Percentiles rank a stretch among this genome's conserved stretches.
Evolutionary conservation across 1,140 invertebrate species (phyloP).

Genomic region (Thaumatotibia leucotreta): DNA sequence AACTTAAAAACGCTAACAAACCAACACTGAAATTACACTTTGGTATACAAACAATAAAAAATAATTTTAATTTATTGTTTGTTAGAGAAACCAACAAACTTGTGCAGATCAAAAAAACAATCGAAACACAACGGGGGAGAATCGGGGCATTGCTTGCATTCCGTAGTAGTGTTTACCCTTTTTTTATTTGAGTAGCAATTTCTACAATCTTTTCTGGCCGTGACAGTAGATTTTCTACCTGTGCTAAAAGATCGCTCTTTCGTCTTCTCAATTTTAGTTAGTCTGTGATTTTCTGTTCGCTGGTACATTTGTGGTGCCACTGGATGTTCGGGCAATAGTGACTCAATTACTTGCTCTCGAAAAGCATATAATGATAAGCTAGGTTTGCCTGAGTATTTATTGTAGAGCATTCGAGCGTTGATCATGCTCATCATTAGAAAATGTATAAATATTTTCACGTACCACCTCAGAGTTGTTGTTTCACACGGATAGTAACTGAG

Average conservation of each 20-base stretch:
- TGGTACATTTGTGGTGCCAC: background rate
- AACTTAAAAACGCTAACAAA: too few relatives aligned
- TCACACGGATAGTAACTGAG: constrained; percentile 42
- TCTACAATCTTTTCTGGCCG: constrained; percentile 9
- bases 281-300: background rate
- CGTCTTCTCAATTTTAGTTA: background rate
- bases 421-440: constrained; percentile 27
- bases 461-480: constrained; percentile 46
- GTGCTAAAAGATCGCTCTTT: background rate
- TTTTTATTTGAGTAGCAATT: constrained; percentile 8
- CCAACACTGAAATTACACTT: background rate
- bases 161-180: background rate
- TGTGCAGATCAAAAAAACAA: constrained; percentile 9
- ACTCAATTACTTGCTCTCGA: constrained; percentile 9
- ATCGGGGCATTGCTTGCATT: constrained; percentile 6
- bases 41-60: background rate
- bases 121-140: background rate
- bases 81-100: background rate
- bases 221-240: background rate
- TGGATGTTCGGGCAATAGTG: background rate
- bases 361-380: constrained; percentile 8
- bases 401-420: constrained; percentile 27
- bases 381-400: background rate
- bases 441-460: constrained; percentile 38
- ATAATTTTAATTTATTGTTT: too few relatives aligned